Base-by-base conservation (phyloP, 2,113 vertebrate genomes). In the Formicarius rufipectus region DNA sequence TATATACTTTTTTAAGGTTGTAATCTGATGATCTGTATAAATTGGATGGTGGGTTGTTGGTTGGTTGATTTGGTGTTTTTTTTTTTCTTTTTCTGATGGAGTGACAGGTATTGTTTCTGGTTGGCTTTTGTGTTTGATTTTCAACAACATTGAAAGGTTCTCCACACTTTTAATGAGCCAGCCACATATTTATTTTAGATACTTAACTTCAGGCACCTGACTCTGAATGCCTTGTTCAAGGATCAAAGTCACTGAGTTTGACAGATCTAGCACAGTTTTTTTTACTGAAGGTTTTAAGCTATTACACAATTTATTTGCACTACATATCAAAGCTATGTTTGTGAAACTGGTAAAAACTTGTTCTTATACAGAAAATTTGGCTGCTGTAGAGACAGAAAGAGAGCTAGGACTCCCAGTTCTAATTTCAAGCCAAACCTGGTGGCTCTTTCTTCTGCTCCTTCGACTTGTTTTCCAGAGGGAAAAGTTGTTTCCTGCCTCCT, bases 211-310 rank as follows among this genome's bases (percentile, higher is more conserved):
- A 84, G 64, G 9, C 33, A 88, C 81, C 18, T 52, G n/a, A 44
- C 44, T 86, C 86, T 75, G 72, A 95, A 77, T 84, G 44, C 12
- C 27, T 80, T 52, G 18, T 74, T 95, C 35, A 67, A 90, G 60
- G 69, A 84, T 89, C 73, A 95, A 84, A 94, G 76, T 15, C 10
- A 74, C 52, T 50, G 68, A 64, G 58, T 64, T 84, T 92, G 68
- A 81, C 39, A 84, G 52, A 56, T 44, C 15, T 59, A 87, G 40
- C 44, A 64, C 35, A 69, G 42, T 7, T 30, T 37, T 62, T 64
- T 75, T 75, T 10, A 40, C 16, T 50, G 45, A 44, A 75, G 27
- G 4, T 74, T 93, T 87, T 75, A 60, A 88, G 42, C 17, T 20
- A 2, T 90, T 90, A 53, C 11, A 50, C 18, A 69, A 44, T 14